phyloP scores from a whole-genome alignment of 2,113 vertebrate genomes.

The Ornithorhynchus anatinus region DNA sequence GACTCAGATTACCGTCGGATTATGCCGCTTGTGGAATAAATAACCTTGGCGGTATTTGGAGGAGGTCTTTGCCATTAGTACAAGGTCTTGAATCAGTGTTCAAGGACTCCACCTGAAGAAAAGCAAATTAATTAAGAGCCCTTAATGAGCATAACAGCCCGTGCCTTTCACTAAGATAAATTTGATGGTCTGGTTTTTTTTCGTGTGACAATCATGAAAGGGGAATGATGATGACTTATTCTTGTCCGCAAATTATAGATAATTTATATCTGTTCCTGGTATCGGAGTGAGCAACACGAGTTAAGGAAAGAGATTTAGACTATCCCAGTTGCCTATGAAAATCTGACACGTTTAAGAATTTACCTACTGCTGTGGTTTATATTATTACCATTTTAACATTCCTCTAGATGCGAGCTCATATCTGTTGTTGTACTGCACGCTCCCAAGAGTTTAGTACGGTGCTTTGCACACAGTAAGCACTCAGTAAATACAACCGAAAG shows the following conservation, averaged over 20 bases:
- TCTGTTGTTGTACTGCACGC: too few relatives aligned
- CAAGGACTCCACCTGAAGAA: constrained; percentile 43
- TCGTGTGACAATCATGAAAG: neutral
- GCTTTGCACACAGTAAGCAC: too few relatives aligned
- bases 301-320: neutral
- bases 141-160: constrained; percentile 49
- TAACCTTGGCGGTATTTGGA: constrained; percentile 22
- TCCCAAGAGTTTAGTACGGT: too few relatives aligned
- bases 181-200: neutral
- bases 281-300: neutral
- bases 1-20: neutral
- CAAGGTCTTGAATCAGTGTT: constrained; percentile 14
- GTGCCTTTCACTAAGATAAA: constrained; percentile 22
- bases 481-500: too few relatives aligned
- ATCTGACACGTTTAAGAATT: too few relatives aligned
- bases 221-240: neutral
- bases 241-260: neutral
- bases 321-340: neutral
- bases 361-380: too few relatives aligned
- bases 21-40: constrained; percentile 21
- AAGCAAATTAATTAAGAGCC: constrained; percentile 39
- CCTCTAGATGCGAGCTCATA: too few relatives aligned
- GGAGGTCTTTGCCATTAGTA: constrained; percentile 8
- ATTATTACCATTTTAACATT: too few relatives aligned
- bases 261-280: neutral